Evolutionary conservation across 2,113 vertebrate genomes (phyloP), one percentile per base, ranked within the genome.

Genomic region (Anguilla rostrata): DNA sequence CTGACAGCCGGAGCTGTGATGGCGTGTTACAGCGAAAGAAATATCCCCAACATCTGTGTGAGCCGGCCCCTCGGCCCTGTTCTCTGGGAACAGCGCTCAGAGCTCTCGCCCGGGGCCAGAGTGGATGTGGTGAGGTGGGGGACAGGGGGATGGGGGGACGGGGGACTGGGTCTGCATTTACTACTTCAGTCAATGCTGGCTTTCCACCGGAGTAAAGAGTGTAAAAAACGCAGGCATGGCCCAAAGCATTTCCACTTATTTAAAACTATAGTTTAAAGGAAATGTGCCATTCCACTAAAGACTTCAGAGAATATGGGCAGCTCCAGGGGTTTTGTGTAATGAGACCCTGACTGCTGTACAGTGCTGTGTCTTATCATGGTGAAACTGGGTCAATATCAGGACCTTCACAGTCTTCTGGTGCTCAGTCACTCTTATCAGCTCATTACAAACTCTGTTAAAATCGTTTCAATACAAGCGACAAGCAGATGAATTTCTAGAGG

Each of bases 41-140:
- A 82, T 20, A 43, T 82, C 81, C 81, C 26, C 40, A 43, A 15
- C 46, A 49, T 82, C 41, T 82, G 81, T 82, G 81, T 82, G 80
- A 81, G 12, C 20, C 80, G 46, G 80, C 2, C 22, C 5, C 43
- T 29, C 2, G 1, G 2, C 39, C 41, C 7, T 18, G 5, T 81
- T 34, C 79, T 81, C 41, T 9, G 81, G 40, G 20, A 82, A 49
- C 39, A n/a, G 39, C 40, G 5, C 39, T 41, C 39, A 40, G 80
- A 41, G 8, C 81, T 82, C 81, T n/a, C 22, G 43, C 20, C 43
- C 81, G 6, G 60, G 60, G 60, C 60, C 60, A 63, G 20, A n/a
- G 81, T 26, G 22, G 16, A 49, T 39, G 43, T 46, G 81, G 81
- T 43, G 46, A 43, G 81, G 26, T 22, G 20, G 1, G 20, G 81